Percentiles rank a stretch among this genome's conserved stretches.
These are phyloP conservation scores for Cydia splendana DNA, from an alignment of 1,140 invertebrate species.

Conservation along the genomic window DNA sequence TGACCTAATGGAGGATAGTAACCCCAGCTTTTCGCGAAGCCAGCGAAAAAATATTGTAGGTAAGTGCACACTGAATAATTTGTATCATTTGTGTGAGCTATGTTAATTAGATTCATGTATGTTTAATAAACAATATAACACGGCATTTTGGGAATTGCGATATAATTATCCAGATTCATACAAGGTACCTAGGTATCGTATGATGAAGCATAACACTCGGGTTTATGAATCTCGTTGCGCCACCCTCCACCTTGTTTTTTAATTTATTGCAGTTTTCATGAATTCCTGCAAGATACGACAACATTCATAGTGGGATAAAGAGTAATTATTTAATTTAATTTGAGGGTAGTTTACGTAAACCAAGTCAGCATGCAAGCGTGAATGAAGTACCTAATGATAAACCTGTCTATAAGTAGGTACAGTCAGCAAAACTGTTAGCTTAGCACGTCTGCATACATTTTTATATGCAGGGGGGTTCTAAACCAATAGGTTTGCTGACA, in stretches of 20 bases:
- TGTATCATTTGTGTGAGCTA: too few species aligned
- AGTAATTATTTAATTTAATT: background rate
- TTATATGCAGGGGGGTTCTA: too few species aligned
- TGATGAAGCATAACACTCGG: conserved; percentile 13
- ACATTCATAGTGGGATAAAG: background rate
- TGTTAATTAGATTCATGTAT: too few species aligned
- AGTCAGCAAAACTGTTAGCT: too few species aligned
- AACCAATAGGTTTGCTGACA: too few species aligned
- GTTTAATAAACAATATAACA: too few species aligned
- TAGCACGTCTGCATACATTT: too few species aligned
- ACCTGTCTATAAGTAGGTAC: background rate
- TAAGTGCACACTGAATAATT: too few species aligned
- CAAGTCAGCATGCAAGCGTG: background rate
- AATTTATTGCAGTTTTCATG: conserved; percentile 22
- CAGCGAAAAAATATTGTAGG: too few species aligned
- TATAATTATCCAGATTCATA: background rate
- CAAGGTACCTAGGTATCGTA: conserved; percentile 12
- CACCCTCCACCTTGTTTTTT: background rate
- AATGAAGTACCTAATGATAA: background rate
- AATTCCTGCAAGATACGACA: conserved; percentile 19
- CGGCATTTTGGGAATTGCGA: too few species aligned
- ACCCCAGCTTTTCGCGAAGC: too few species aligned
- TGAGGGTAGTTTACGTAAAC: background rate
- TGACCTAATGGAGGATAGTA: too few species aligned
- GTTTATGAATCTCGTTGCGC: conserved; percentile 8